Evolutionary conservation across 2,888 invertebrate genomes (phyloP), one percentile per base, ranked within the genome.

Genomic region (Eupithecia pulchellata): DNA sequence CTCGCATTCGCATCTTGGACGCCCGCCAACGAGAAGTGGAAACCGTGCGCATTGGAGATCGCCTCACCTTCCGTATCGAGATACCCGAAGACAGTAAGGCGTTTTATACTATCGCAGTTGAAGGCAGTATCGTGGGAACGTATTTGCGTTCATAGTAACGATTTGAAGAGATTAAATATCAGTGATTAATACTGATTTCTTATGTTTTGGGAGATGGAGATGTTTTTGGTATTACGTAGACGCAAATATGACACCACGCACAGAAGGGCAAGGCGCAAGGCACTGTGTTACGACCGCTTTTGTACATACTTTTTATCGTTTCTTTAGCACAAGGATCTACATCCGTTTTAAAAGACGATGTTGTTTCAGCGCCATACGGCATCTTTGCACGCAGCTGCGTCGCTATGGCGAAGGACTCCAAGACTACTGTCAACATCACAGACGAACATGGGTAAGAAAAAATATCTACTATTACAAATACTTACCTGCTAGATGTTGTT

Each of bases 391-490:
- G 98, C 87, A 98, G 98, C 87, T 99, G 98, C 92, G 98, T 98
- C 71, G 98, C 98, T 73, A 98, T 99, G 98, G 98, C 98, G 69
- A 99, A 98, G 92, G 98, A 99, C 90, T 98, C 98, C 5, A 97
- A 98, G 93, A 98, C 98, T 87, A 98, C 98, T 36, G 98, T 98
- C 96, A 98, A 98, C 88, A 98, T 99, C 85, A 98, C 98, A 85
- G 98, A 98, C 84, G 98, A 98, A 86, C 98, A 98, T 90, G 98
- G 98, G 97, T 97, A 61, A 61, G 82, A 86, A 95, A 27, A 14
- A 29, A 14, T 20, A 20, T 20, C 25, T 52, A 52, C 47, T 0
- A 3, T 47, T 20, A 11, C 20, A 52, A 25, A 52, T 52, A 52
- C 13, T 52, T 4, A 52, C 13, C 52, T 13, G 52, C 52, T 25